Base-by-base conservation (phyloP, 2,888 invertebrate genomes). In the Amphipyra berbera region DNA sequence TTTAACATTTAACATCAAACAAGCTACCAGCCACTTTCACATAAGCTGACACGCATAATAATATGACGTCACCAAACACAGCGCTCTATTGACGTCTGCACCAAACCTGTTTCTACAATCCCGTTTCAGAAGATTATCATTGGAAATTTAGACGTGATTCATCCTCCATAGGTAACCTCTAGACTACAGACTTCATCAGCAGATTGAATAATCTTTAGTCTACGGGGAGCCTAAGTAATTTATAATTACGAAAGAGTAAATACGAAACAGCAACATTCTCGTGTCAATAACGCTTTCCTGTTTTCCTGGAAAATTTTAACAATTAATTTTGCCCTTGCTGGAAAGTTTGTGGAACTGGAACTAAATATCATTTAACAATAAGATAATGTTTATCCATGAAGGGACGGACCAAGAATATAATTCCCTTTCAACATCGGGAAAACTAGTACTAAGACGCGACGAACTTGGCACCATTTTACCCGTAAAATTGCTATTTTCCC, bases 31-130 rank as follows among this genome's bases (percentile, higher is more conserved):
- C 27, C 15, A 50, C 38, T 33, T 47, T 42, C 27, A 30, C 50
- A 37, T 30, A 4, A 7, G 2, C 5, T 15, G 42, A 47, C n/a
- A 21, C 12, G 14, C 13, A 30, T 27, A 21, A 21, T 21, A 21
- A 21, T 3, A 15, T 49, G 58, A 50, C 45, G 59, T 54, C 38
- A 45, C n/a, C 12, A 15, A 49, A 46, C 35, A 12, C 35, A 12
- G 40, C 10, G 40, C 35, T 44, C 37, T 30, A 48, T 15, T 65
- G 46, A 44, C 21, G 42, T 46, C 5, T 14, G 30, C 27, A 47
- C 8, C 10, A 65, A 70, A 70, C 65, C 53, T 54, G 67, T 70
- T 70, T 44, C 47, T 47, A 47, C 30, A 57, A 50, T 38, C 58
- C 58, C 13, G 9, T 7, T n/a, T 15, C 13, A 45, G 21, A 35